Percentiles rank a stretch among this genome's conserved stretches.
phyloP scores from a whole-genome alignment of 2,113 vertebrate species.

The Caretta caretta region DNA sequence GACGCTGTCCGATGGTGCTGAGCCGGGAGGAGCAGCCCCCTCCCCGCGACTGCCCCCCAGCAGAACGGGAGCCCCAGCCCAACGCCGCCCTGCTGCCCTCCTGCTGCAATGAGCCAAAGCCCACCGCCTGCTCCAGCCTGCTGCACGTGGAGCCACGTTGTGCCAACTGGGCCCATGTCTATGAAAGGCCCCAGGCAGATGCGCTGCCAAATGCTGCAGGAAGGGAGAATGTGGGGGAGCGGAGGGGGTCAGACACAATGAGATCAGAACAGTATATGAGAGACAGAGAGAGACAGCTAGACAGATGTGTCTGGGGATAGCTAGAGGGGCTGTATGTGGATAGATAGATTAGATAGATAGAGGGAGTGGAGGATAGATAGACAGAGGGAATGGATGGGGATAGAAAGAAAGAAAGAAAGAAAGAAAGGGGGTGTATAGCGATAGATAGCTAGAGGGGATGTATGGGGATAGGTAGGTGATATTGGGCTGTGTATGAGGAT shows the following conservation, averaged over 20 bases:
- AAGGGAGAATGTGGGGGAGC: neutral
- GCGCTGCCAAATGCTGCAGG: neutral
- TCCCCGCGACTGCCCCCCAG: neutral
- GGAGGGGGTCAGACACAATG: neutral
- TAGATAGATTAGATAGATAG: no score
- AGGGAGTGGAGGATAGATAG: no score
- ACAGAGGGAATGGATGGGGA: no score
- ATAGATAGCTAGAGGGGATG: no score
- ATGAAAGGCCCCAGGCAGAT: neutral
- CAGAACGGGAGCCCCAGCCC: neutral
- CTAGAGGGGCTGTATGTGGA: no score
- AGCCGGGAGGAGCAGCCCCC: neutral
- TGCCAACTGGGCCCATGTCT: neutral
- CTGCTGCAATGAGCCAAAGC: neutral
- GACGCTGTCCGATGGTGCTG: neutral
- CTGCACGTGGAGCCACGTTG: neutral
- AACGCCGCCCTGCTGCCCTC: neutral
- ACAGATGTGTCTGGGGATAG: neutral
- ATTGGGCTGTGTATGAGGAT: neutral
- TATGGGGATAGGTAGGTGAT: no score
- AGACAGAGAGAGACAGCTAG: no score
- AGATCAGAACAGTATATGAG: no score
- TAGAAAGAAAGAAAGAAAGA: no score
- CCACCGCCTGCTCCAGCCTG: neutral
- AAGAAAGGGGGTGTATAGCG: no score